Base-by-base conservation (phyloP, 2,888 invertebrate genomes). In the Pseudoips prasinana region DNA sequence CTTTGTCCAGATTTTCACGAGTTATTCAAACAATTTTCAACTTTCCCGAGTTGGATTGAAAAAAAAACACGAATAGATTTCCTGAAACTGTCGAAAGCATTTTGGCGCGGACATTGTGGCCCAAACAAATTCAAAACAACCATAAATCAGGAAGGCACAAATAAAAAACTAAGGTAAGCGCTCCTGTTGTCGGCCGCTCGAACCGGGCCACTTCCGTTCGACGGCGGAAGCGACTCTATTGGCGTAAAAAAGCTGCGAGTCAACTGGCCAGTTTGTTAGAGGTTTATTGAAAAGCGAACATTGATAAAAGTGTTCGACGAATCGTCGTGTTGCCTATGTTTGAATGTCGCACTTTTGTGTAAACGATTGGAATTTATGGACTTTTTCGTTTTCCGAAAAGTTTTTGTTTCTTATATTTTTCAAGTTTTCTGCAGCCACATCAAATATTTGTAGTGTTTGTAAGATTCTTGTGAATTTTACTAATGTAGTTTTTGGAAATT, bases 161-260 rank as follows among this genome's bases (percentile, higher is more conserved):
- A 86, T 85, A 88, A 87, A 88, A 83, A 86, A 87, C 77, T 69
- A 83, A 87, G 87, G 87, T 88, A 86, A 86, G 87, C 86, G 84
- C 76, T 81, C 82, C 85, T 81, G 85, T 80, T 83, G 86, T 82
- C 73, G 80, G 68, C 73, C 73, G 68, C 62, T 50, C 58, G 62
- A 67, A 68, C 65, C 76, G 69, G 77, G 67, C 71, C 76, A 73
- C 73, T 77, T 84, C 86, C 86, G 82, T 66, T 55, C 67, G 46
- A 52, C 56, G 58, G 66, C 81, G 85, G 84, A 84, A 70, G 65
- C 59, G 61, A 65, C 70, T 78, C 82, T 73, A 84, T 87, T 82
- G 86, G 76, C 81, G 83, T 80, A 70, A 82, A 84, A 83, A 79
- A 81, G 72, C 78, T 63, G 64, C 69, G 70, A 69, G 73, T 76